Evolutionary conservation across 2,888 invertebrate species (phyloP).

Genomic region (Tiliacea citrago): DNA sequence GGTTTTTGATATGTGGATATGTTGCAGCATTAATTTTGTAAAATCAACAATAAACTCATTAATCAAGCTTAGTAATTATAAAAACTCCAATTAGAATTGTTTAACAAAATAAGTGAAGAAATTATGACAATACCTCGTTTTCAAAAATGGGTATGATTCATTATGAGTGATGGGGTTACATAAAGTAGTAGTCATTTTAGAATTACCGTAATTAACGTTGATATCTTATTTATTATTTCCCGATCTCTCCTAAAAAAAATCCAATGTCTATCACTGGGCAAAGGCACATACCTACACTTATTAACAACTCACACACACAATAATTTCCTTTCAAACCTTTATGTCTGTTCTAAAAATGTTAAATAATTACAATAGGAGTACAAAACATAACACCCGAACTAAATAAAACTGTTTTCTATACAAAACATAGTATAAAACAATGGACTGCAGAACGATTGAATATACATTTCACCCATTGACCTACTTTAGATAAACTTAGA

Average conservation of each 20-base stretch:
- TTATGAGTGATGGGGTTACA: neutral
- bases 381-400: no score
- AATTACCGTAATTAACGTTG: neutral
- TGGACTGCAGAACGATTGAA: no score
- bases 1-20: neutral
- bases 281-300: no score
- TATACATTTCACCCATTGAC: no score
- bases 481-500: no score
- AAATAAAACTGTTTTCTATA: no score
- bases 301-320: no score
- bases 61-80: neutral
- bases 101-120: neutral
- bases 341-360: no score
- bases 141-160: neutral
- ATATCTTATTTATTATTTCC: neutral
- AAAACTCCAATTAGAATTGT: neutral
- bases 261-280: no score
- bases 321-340: no score
- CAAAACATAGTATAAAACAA: no score
- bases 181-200: neutral
- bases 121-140: neutral
- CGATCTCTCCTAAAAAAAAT: neutral
- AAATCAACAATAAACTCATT: neutral
- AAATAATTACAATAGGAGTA: no score
- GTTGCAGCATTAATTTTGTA: neutral